Evolutionary conservation across 37 sponge, comb jelly and placozoan genomes (phyloP), one percentile per base, ranked within the genome.

Genomic region (Mnemiopsis leidyi): DNA sequence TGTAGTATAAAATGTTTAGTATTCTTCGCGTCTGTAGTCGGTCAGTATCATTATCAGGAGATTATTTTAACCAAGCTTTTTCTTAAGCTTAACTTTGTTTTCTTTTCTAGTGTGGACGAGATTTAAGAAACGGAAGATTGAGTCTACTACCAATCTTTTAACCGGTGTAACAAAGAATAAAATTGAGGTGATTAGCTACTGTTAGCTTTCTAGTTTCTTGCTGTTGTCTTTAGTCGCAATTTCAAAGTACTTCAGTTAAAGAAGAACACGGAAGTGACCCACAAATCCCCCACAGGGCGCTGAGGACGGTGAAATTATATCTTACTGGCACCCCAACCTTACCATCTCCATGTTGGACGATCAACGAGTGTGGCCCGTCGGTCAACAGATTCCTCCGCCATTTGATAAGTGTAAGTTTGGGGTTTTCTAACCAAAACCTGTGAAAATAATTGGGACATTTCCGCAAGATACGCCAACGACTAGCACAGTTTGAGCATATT

Each of bases 261-360:
- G n/a, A n/a, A n/a, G n/a, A 48, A 48, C 61, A 48, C 61, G 61
- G 61, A 48, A 48, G 61, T 48, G 61, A 48, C 61, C 13, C 5
- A 48, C 61, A 18, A n/a, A 18, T 92, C 21, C 2, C 32, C 20
- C 16, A 69, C 68, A 92, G 92, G 69, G 69, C 9, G 69, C 36
- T 20, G 69, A 48, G 16, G 69, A 92, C 28, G 82, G 69, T 0
- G 96, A 97, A 33, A 93, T 96, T 21, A 94, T 96, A 36, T 96
- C 97, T 68, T 97, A 96, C 94, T 97, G 96, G 95, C 98, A 97
- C 73, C 97, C 97, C 0, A 97, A 97, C 93, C 36, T 97, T 24
- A 97, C 98, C 26, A 75, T 97, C 68, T 96, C 95, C 36, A n/a
- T 97, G 5, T 93, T 97, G 40, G 97, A 96, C 18, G 98, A 97